Evolutionary conservation across 2,888 invertebrate genomes (phyloP), one percentile per base, ranked within the genome.

Genomic region (Galerucella nymphaeae): DNA sequence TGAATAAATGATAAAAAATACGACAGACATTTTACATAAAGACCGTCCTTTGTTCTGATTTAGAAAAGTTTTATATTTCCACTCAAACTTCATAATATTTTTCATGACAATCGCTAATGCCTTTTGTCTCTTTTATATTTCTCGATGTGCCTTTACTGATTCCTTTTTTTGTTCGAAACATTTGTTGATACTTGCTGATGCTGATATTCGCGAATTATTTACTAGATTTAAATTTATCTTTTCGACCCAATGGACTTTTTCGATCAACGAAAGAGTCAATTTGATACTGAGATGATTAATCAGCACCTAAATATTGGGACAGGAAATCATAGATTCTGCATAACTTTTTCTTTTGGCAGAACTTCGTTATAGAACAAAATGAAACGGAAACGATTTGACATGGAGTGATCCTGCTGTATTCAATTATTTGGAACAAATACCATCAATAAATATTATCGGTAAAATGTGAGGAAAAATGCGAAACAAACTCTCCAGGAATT

Each of bases 1-100:
- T 69, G 62, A 69, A 69, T 69, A 62, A 69, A 69, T 62, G 62
- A 53, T 38, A 69, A 69, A 63, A 69, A 69, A 69, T 62, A 69
- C 61, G 69, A 45, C 20, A 62, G 55, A 63, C 63, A 63, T 38
- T 69, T 69, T 55, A 62, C 63, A 55, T 70, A 64, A 70, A 70
- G 16, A 70, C 63, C 38, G 11, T 69, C 62, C 20, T 30, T 57
- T 23, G 20, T 45, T 57, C 45, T 64, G 53, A 70, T 63, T 70
- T 70, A 70, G 63, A 57, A 70, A 70, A 42, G 61, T 30, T 69
- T 69, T 16, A 3, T 61, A 38, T 50, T 55, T 38, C 61, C 45
- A 13, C 61, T 45, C 6, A 30, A 18, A n/a, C 9, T 50, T 50
- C 68, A 23, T 61, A 38, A 68, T 68, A 23, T 48, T 62, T 61